Evolutionary conservation across 92 coral and sea anemone species (phyloP), one percentile per base, ranked within the genome.

Genomic region (Phymanthus crucifer): DNA sequence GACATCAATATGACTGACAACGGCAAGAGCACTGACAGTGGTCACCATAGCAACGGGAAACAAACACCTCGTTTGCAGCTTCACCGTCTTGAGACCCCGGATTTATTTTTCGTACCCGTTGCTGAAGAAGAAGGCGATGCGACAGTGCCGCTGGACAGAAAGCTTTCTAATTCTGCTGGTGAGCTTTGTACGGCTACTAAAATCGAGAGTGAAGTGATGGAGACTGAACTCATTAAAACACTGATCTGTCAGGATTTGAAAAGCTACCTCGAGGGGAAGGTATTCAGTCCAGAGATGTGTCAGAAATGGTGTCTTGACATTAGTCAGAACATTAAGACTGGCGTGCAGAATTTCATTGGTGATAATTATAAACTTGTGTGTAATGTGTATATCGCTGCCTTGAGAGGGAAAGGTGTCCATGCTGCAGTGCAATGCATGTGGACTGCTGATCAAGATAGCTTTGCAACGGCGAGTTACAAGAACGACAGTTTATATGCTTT

Each of bases 271-370:
- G 81, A 86, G 16, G 87, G 76, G 32, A 85, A 86, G 37, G 83
- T 72, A 23, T 92, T 92, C 81, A 67, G 77, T 32, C 85, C 90
- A 72, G 89, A 76, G 17, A 70, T 78, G 34, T 88, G 98, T 71
- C 98, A 93, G 74, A 79, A 85, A 36, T 94, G 97, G 98, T 94
- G 98, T 75, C 84, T 80, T 33, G 93, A 92, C 16, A 85, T 94
- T 4, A 86, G 93, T 74, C 93, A 92, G 66, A 77, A 58, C 32
- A 86, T 94, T 16, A 92, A 92, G 56, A 79, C 81, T 24, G 47
- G 72, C 21, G 94, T 92, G 0, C 98, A 94, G 69, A 80, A 77
- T 48, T 54, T 89, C 74, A 86, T 85, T 26, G 84, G 83, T 36
- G 83, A 85, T 40, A 79, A 89, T 17, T 86, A 85, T 78, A 94